These are phyloP conservation scores for Hybos culiciformis DNA, from an alignment of 2,888 invertebrate species.

Conservation along the genomic window DNA sequence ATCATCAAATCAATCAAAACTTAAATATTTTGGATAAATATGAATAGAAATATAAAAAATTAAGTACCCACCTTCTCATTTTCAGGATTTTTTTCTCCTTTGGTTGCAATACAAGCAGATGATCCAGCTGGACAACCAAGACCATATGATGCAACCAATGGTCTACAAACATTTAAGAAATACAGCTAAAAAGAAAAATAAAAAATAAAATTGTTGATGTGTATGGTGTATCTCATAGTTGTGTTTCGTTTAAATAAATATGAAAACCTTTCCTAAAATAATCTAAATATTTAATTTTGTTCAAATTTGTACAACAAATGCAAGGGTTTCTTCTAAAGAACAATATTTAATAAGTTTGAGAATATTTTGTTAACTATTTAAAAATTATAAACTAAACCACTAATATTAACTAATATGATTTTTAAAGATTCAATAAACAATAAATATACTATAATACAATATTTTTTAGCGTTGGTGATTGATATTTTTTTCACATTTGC, in stretches of 20 bases:
- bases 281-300: too few relatives aligned
- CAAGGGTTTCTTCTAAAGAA: too few relatives aligned
- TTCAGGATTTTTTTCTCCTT: conserved; percentile 25
- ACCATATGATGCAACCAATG: conserved; percentile 32
- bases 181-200: conserved; percentile 24
- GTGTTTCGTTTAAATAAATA: conserved; percentile 2
- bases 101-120: conserved; percentile 28
- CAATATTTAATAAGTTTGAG: too few relatives aligned
- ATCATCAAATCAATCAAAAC: conserved; percentile 7
- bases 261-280: background rate
- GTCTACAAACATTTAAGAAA: conserved; percentile 34
- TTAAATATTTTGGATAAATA: too few relatives aligned
- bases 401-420: too few relatives aligned
- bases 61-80: conserved; percentile 29
- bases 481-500: too few relatives aligned
- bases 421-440: too few relatives aligned
- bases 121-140: conserved; percentile 33
- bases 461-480: too few relatives aligned
- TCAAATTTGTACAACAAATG: too few relatives aligned
- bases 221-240: background rate
- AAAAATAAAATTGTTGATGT: conserved; percentile 2
- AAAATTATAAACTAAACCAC: too few relatives aligned
- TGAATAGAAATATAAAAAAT: background rate
- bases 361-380: too few relatives aligned
- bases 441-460: too few relatives aligned